Percentiles rank a stretch among this genome's conserved stretches.
Conservation (phyloP, 2,888 invertebrate genomes). For the Clistopyga incitator region DNA sequence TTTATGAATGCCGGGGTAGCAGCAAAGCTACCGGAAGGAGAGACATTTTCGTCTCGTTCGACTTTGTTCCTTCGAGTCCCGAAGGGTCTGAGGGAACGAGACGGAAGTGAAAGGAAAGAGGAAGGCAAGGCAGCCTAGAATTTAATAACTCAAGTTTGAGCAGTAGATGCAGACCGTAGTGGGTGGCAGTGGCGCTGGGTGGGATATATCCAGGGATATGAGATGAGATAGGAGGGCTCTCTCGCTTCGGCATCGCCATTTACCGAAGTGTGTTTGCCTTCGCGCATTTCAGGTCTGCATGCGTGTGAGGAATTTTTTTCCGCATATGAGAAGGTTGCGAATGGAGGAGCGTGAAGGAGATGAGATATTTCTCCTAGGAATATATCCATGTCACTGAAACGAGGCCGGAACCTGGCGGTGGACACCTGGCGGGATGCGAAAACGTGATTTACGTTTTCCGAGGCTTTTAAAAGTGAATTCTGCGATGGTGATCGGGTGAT, state of each 20-base stretch:
- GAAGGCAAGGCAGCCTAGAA: conserved; percentile 54
- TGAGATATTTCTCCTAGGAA: conserved; percentile 15
- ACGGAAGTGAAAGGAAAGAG: conserved; percentile 35
- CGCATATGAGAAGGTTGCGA: neutral
- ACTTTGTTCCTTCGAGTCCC: conserved; percentile 35
- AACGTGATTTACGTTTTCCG: too few species aligned
- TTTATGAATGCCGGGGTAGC: conserved; percentile 4
- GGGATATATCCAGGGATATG: conserved; percentile 50
- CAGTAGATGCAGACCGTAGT: conserved; percentile 32
- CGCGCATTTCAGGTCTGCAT: conserved; percentile 18
- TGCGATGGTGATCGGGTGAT: neutral
- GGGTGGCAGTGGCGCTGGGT: conserved; percentile 53
- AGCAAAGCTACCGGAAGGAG: neutral
- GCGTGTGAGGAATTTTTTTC: neutral
- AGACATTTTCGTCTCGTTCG: conserved; percentile 32
- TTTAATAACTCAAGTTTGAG: conserved; percentile 74
- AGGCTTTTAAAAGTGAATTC: too few species aligned
- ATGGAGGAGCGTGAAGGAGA: neutral
- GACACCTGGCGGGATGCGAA: conserved; percentile 10
- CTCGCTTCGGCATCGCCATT: conserved; percentile 51
- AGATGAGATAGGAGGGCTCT: conserved; percentile 53
- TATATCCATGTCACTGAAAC: conserved; percentile 19
- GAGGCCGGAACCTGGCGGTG: neutral
- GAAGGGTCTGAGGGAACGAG: conserved; percentile 9
- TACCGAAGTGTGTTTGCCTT: conserved; percentile 48